A percentile compares a stretch with the other conserved stretches of the same genome.
These are phyloP conservation scores for Turritopsis rubra DNA, from an alignment of 30 jellyfish, hydroid and myxozoan genomes.

Conservation along the genomic window DNA sequence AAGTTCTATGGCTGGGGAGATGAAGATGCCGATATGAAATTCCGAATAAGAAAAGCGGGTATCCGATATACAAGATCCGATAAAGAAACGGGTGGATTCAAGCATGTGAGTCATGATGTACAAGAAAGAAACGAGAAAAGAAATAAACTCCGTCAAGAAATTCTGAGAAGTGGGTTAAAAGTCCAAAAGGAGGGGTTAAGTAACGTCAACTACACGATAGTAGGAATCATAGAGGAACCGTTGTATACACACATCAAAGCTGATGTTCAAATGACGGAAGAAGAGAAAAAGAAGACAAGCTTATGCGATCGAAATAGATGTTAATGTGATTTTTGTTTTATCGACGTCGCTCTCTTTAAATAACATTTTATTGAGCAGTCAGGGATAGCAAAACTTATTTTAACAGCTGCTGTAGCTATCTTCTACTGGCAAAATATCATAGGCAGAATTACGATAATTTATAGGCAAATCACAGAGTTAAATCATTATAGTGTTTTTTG, in stretches of 20 bases:
- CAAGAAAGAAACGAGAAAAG: background rate
- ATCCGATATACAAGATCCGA: background rate
- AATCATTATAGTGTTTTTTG: too few relatives aligned
- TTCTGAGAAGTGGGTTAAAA: background rate
- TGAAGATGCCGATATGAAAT: background rate
- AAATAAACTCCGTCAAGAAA: background rate
- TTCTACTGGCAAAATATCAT: too few relatives aligned
- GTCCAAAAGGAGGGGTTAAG: background rate
- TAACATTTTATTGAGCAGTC: too few relatives aligned
- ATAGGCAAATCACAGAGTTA: too few relatives aligned
- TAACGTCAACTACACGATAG: background rate
- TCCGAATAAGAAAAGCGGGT: background rate
- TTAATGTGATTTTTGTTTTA: background rate
- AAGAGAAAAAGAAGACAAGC: too few relatives aligned
- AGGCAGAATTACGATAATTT: too few relatives aligned
- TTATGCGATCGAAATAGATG: background rate
- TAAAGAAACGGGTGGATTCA: background rate
- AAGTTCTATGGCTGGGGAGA: slow-evolving; percentile 1
- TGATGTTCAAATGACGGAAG: too few relatives aligned
- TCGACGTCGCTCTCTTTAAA: background rate
- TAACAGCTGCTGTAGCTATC: too few relatives aligned
- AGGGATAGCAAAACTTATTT: too few relatives aligned
- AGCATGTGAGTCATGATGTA: background rate
- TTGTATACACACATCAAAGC: too few relatives aligned
- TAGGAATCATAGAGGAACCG: background rate